A percentile compares a stretch with the other conserved stretches of the same genome.
Conservation (phyloP, 2,113 vertebrate species). For the Lasiurus cinereus region DNA sequence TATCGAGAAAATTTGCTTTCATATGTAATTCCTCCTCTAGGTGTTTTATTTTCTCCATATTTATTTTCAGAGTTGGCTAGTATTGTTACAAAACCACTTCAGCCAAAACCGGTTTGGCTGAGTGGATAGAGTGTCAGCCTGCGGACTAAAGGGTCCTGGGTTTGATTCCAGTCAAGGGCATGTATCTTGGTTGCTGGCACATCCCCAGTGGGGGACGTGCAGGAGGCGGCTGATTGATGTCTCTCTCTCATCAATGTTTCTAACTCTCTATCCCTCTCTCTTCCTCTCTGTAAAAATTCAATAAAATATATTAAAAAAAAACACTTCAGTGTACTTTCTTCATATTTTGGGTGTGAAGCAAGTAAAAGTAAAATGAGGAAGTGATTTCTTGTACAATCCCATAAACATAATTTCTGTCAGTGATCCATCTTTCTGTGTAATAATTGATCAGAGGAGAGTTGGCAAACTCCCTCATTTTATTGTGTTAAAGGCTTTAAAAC, state of each 20-base stretch:
- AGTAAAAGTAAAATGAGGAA: neutral
- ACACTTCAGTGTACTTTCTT: neutral
- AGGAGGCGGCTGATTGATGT: no score
- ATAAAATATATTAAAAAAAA: no score
- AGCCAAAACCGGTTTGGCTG: no score
- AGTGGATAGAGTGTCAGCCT: no score
- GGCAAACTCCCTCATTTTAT: neutral
- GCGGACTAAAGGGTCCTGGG: no score
- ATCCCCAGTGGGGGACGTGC: no score
- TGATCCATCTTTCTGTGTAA: neutral
- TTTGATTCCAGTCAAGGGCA: no score
- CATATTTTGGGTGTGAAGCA: neutral
- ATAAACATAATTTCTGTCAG: neutral
- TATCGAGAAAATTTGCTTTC: conserved; percentile 16
- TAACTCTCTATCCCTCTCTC: no score
- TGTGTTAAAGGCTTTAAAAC: neutral
- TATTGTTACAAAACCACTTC: neutral
- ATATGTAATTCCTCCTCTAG: neutral
- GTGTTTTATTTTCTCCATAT: neutral
- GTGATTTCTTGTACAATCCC: neutral
- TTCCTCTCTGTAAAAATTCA: no score
- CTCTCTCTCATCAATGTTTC: no score
- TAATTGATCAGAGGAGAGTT: neutral
- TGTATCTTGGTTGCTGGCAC: no score
- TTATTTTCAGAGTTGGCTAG: neutral